phyloP scores from a whole-genome alignment of 2,888 invertebrate genomes.

The Gisinianus flammeolus region DNA sequence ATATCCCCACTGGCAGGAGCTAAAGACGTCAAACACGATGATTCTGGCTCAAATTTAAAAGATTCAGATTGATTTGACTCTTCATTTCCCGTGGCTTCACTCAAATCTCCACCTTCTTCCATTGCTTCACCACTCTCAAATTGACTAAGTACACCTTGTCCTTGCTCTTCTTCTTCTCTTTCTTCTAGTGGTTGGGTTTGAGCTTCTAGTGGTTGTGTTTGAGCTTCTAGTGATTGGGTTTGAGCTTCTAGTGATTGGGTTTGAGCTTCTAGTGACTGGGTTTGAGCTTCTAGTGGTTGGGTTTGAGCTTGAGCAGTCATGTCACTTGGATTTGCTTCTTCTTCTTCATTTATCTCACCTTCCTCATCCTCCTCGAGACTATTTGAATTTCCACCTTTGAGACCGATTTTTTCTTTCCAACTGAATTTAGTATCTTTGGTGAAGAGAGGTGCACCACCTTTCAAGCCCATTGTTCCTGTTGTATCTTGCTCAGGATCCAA shows the following conservation, averaged over 20 bases:
- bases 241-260: neutral
- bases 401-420: conserved; percentile 1
- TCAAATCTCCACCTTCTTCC: neutral
- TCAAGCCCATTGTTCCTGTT: neutral
- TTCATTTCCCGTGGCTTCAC: neutral
- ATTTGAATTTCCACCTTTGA: conserved; percentile 9
- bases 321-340: no score
- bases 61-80: neutral
- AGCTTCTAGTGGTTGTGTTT: neutral
- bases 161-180: no score
- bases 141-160: no score
- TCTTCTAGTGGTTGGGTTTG: neutral
- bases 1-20: no score
- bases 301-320: neutral
- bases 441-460: neutral
- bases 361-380: neutral
- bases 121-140: no score
- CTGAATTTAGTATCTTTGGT: neutral
- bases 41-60: no score
- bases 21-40: no score
- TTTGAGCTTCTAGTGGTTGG: neutral
- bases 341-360: no score
- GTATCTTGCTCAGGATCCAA: conserved; percentile 32
- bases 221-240: no score
- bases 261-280: neutral